Evolutionary conservation across 2,888 invertebrate genomes (phyloP).

Genomic region (Latrodectus elegans): DNA sequence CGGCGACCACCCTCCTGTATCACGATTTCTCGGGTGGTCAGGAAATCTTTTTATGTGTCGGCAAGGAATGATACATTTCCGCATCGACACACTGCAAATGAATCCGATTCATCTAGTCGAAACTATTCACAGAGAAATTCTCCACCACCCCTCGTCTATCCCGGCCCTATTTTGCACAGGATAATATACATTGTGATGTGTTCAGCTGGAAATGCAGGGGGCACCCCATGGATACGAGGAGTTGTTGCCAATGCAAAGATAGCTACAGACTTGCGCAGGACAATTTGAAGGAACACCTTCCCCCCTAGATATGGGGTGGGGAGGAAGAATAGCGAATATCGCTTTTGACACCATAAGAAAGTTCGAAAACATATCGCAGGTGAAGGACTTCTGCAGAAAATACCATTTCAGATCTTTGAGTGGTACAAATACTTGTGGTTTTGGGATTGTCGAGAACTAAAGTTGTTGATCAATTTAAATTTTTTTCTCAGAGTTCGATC

Average conservation of each 20-base stretch:
- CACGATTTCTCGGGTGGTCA: conserved; percentile 4
- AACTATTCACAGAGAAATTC: neutral
- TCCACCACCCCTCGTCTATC: neutral
- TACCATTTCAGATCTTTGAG: neutral
- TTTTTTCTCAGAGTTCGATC: too few relatives aligned
- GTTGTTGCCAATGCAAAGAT: conserved; percentile 29
- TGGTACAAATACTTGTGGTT: neutral
- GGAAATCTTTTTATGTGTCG: neutral
- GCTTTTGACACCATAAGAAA: conserved; percentile 23
- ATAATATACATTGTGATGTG: neutral
- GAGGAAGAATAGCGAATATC: neutral
- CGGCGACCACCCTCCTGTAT: neutral
- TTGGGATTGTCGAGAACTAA: neutral
- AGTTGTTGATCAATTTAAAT: too few relatives aligned
- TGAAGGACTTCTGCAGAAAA: conserved; percentile 3
- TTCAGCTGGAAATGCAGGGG: neutral
- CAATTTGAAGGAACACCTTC: neutral
- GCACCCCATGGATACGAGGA: conserved; percentile 34
- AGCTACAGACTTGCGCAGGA: neutral
- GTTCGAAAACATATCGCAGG: conserved; percentile 45
- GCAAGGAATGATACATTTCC: neutral
- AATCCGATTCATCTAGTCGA: neutral
- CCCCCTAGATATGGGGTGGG: neutral
- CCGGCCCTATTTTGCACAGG: neutral
- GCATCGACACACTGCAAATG: neutral